Percentiles rank a stretch among this genome's conserved stretches.
Evolutionary conservation across 2,113 vertebrate genomes (phyloP).

Genomic region (Oxyura jamaicensis): DNA sequence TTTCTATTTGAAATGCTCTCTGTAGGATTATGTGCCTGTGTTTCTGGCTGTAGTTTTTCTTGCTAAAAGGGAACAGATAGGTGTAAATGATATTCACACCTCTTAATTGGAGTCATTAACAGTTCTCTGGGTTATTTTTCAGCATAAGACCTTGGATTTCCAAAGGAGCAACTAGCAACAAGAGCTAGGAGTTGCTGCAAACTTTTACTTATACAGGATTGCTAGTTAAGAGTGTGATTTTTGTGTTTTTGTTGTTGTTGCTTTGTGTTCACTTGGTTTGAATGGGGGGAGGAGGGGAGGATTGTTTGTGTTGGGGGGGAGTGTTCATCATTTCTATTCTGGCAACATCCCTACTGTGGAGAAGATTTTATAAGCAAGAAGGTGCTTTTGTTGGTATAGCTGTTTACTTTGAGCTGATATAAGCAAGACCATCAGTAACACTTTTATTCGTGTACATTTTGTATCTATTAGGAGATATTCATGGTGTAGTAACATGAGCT

Average conservation of each 20-base stretch:
- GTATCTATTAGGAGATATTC: neutral
- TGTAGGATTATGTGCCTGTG: conserved; percentile 22
- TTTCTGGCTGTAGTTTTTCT: conserved; percentile 56
- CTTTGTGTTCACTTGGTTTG: neutral
- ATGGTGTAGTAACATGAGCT: neutral
- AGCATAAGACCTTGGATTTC: conserved; percentile 17
- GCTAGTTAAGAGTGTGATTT: neutral
- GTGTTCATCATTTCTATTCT: neutral
- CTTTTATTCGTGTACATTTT: neutral
- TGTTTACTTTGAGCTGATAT: neutral
- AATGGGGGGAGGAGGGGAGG: too few species aligned
- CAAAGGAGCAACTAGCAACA: conserved; percentile 8
- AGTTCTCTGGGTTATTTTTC: conserved; percentile 57
- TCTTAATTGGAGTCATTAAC: conserved; percentile 68
- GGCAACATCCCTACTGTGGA: neutral
- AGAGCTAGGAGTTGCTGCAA: neutral
- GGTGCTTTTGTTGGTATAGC: neutral
- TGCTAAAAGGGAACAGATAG: conserved; percentile 58
- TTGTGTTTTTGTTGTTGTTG: neutral
- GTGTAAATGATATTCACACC: conserved; percentile 66
- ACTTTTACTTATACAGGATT: neutral
- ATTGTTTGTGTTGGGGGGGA: too few species aligned
- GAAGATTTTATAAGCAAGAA: neutral
- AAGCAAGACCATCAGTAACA: neutral
- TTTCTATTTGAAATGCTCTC: conserved; percentile 59